Percentiles rank a stretch among this genome's conserved stretches.
These are phyloP conservation scores for Picus viridis DNA, from an alignment of 2,797 vertebrate species.

Conservation along the genomic window DNA sequence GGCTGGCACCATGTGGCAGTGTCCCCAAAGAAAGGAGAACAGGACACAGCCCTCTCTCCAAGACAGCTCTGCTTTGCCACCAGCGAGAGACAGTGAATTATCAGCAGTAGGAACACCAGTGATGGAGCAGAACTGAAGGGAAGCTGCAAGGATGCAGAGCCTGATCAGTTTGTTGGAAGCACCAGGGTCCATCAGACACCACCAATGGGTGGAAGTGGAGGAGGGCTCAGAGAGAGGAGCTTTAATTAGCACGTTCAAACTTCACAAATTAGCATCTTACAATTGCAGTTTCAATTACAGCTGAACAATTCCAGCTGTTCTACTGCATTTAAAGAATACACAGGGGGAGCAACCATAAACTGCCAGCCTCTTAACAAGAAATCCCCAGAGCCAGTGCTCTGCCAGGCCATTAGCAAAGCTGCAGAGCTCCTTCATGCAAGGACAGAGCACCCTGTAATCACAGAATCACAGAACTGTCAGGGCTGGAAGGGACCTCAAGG, in stretches of 20 bases:
- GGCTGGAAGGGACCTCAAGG: too few relatives aligned
- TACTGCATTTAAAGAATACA: neutral
- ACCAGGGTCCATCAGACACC: neutral
- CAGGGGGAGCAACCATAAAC: neutral
- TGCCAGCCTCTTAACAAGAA: neutral
- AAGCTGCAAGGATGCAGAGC: neutral
- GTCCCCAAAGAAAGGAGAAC: neutral
- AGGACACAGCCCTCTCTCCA: neutral
- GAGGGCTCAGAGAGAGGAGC: neutral
- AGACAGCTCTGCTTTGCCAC: neutral
- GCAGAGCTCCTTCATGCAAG: neutral
- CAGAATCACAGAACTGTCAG: too few relatives aligned
- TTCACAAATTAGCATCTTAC: neutral
- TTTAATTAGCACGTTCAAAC: neutral
- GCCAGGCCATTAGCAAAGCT: neutral
- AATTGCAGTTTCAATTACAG: neutral
- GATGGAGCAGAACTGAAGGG: neutral
- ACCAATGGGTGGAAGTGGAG: neutral
- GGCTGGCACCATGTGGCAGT: rapidly evolving
- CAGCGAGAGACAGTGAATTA: neutral
- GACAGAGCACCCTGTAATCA: neutral
- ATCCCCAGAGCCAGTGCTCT: neutral
- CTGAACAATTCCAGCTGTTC: neutral
- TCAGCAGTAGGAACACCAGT: neutral
- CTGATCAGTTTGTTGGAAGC: neutral